Evolutionary conservation across 92 coral and sea anemone species (phyloP).

Genomic region (Micromussa lordhowensis): DNA sequence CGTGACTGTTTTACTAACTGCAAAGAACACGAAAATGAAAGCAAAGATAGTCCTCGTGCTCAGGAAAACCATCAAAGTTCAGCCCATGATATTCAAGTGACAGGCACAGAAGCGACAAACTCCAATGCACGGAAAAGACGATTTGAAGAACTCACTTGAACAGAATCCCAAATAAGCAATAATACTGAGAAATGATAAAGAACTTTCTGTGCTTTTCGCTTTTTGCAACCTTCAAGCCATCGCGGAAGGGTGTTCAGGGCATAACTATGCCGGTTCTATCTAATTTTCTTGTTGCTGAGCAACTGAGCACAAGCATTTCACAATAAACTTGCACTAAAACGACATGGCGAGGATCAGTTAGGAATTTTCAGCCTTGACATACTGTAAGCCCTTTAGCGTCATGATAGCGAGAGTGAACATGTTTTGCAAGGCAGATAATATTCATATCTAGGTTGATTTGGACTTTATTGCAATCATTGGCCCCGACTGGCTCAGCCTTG

Average conservation of each 20-base stretch:
- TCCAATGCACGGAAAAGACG: conserved; percentile 47
- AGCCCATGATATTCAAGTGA: background rate
- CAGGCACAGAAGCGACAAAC: background rate
- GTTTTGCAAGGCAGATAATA: background rate
- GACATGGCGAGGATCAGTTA: too few relatives aligned
- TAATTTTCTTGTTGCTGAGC: background rate
- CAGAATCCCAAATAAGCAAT: background rate
- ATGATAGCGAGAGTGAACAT: too few relatives aligned
- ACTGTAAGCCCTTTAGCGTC: background rate
- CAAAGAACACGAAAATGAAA: background rate
- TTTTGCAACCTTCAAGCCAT: background rate
- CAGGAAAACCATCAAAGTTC: background rate
- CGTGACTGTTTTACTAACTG: conserved; percentile 31
- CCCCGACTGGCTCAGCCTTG: too few relatives aligned
- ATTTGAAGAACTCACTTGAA: conserved; percentile 58
- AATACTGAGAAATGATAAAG: background rate
- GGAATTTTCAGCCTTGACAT: background rate
- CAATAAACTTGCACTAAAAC: too few relatives aligned
- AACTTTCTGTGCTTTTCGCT: background rate
- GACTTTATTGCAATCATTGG: background rate
- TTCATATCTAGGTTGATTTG: background rate
- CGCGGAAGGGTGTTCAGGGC: background rate
- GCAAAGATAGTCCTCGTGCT: background rate
- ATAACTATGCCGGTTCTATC: background rate
- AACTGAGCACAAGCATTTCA: too few relatives aligned